These are phyloP conservation scores for Physella acuta DNA, from an alignment of 1,140 invertebrate genomes.

Conservation along the genomic window DNA sequence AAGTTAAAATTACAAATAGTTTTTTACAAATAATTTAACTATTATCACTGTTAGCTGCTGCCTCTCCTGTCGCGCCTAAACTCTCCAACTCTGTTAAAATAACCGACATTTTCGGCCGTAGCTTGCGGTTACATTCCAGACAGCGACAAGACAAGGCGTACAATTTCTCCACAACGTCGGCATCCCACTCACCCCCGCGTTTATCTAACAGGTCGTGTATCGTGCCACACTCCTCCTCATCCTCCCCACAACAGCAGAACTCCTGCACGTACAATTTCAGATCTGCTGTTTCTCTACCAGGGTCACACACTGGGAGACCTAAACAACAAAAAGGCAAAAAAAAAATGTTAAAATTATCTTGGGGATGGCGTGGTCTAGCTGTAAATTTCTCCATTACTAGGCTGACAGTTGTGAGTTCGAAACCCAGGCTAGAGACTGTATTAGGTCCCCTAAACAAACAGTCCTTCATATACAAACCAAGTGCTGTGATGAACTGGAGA, in stretches of 20 bases:
- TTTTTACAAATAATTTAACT: no score
- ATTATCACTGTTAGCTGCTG: no score
- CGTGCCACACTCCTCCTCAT: conserved; percentile 20
- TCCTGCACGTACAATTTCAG: conserved; percentile 38
- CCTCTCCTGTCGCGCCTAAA: neutral
- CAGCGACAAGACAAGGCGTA: conserved; percentile 34
- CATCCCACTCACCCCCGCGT: conserved; percentile 32
- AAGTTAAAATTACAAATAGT: no score
- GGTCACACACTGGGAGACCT: conserved; percentile 31
- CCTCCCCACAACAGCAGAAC: conserved; percentile 28
- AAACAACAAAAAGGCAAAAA: neutral
- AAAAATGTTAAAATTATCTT: no score
- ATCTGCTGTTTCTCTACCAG: conserved; percentile 38
- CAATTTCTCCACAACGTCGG: conserved; percentile 29
- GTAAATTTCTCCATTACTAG: no score
- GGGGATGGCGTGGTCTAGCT: no score
- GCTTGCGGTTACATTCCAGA: conserved; percentile 32
- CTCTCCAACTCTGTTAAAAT: conserved; percentile 36
- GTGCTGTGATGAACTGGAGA: no score
- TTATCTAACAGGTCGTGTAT: neutral
- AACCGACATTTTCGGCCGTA: conserved; percentile 33
- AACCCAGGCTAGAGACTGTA: no score
- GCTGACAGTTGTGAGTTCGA: no score
- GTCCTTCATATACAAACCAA: no score
- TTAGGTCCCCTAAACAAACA: no score